phyloP scores from a whole-genome alignment of 2,888 invertebrate species.

The Stratiomys singularior region DNA sequence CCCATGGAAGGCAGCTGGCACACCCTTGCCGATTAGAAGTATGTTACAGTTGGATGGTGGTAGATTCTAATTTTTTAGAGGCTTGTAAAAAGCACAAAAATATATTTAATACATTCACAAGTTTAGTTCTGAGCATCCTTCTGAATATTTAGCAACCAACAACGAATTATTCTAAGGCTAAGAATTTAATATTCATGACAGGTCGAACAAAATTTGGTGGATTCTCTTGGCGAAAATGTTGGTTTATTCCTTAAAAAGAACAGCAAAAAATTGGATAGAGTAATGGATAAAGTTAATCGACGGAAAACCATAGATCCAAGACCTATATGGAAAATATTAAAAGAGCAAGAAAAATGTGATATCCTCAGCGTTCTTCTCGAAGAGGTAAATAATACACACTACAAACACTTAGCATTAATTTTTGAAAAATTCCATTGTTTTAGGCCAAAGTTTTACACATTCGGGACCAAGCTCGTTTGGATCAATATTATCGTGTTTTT shows the following conservation, averaged over 20 bases:
- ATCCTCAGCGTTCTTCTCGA: conserved; percentile 59
- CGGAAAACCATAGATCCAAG: conserved; percentile 56
- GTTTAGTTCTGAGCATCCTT: no score
- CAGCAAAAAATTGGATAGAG: conserved; percentile 55
- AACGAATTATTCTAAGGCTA: no score
- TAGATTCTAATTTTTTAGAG: no score
- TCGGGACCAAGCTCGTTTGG: conserved; percentile 58
- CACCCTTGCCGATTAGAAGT: no score
- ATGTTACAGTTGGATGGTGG: no score
- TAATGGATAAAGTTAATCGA: conserved; percentile 55
- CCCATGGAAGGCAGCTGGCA: no score
- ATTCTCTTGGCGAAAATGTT: conserved; percentile 58
- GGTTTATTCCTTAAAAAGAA: conserved; percentile 59
- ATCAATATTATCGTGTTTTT: conserved; percentile 57
- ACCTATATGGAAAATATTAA: conserved; percentile 60
- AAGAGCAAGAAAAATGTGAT: conserved; percentile 59
- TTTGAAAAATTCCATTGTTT: not conserved
- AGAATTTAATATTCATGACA: no score
- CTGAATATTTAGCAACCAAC: no score
- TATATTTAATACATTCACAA: no score
- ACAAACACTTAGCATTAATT: not conserved
- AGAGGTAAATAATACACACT: conserved; percentile 50
- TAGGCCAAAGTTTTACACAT: conserved; percentile 58
- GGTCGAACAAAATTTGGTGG: conserved; percentile 61
- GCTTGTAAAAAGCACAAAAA: no score